Base-by-base conservation (phyloP, 2,888 invertebrate genomes). In the Tetragnatha montana region DNA sequence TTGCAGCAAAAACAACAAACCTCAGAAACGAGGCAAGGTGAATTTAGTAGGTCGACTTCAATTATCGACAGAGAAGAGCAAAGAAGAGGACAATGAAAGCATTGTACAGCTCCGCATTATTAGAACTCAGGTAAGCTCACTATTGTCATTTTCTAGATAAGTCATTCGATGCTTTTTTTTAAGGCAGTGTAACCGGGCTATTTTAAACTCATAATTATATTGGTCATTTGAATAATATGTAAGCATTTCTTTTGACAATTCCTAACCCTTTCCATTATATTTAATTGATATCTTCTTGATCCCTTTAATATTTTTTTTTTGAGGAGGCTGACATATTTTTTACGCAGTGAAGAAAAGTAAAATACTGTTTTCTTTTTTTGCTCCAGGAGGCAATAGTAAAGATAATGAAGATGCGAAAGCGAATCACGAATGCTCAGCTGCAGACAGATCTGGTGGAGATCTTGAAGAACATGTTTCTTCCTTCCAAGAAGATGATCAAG, bases 401-500 rank as follows among this genome's bases (percentile, higher is more conserved):
- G 94, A 99, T 99, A 91, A 95, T 99, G 94, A 99, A 99, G 94
- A 99, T 98, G 97, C 95, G 99, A 91, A 99, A 99, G 94, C 95
- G 96, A 91, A 97, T 99, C 91, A 96, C 97, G 79, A 98, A 99
- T 94, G 98, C 97, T 81, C 97, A 98, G 92, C 94, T 99, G 91
- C 99, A 99, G 95, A 97, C 98, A 87, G 99, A 99, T 94, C 95
- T 99, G 89, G 97, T 99, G 21, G 99, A 99, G 94, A 98, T 99
- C 93, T 94, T 99, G 92, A 99, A 99, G 94, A 98, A 99, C 93
- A 99, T 99, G 98, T 99, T 99, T 95, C 95, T 99, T 93, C 99
- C 99, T 49, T 98, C 98, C 91, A 98, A 98, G 94, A 99, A 99
- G 94, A 97, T 99, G 97, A 99, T 99, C 92, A 99, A 99, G 94